A percentile compares a stretch with the other conserved stretches of the same genome.
Evolutionary conservation across 1,140 invertebrate species (phyloP).

Genomic region (Diprion similis): DNA sequence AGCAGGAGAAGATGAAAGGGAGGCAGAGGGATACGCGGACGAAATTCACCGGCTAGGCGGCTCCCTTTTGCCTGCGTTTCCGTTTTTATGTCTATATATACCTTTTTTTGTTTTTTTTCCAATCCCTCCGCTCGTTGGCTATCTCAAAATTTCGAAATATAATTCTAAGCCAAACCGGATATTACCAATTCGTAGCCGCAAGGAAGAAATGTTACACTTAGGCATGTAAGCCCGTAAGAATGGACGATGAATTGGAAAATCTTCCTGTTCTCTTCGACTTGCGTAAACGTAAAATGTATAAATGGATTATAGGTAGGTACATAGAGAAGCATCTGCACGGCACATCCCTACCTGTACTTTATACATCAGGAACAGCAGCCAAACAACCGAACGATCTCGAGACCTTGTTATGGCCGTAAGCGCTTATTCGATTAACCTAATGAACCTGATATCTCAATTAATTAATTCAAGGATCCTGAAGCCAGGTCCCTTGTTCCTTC

Average conservation of each 20-base stretch:
- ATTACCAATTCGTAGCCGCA: conserved; percentile 52
- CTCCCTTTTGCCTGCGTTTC: no score
- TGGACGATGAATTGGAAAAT: not conserved
- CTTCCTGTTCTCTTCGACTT: not conserved
- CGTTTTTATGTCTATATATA: not conserved
- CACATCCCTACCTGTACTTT: no score
- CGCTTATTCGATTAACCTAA: conserved; percentile 44
- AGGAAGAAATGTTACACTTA: conserved; percentile 34
- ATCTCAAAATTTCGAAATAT: not conserved
- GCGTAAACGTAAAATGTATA: no score
- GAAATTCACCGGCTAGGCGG: no score
- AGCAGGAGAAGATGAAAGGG: no score
- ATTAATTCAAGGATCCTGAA: conserved; percentile 38
- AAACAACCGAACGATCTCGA: conserved; percentile 19
- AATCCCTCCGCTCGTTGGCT: not conserved
- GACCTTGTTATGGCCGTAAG: conserved; percentile 29
- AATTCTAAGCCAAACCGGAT: conserved; percentile 36
- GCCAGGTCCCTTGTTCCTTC: not conserved
- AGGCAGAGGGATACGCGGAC: no score
- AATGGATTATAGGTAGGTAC: no score
- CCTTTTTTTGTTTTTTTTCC: not conserved
- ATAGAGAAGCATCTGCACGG: no score
- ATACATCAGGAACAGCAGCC: not conserved
- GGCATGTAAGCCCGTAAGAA: conserved; percentile 27
- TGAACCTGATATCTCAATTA: conserved; percentile 45